These are phyloP conservation scores for Oxycera nigricornis DNA, from an alignment of 2,888 invertebrate species.

Conservation along the genomic window DNA sequence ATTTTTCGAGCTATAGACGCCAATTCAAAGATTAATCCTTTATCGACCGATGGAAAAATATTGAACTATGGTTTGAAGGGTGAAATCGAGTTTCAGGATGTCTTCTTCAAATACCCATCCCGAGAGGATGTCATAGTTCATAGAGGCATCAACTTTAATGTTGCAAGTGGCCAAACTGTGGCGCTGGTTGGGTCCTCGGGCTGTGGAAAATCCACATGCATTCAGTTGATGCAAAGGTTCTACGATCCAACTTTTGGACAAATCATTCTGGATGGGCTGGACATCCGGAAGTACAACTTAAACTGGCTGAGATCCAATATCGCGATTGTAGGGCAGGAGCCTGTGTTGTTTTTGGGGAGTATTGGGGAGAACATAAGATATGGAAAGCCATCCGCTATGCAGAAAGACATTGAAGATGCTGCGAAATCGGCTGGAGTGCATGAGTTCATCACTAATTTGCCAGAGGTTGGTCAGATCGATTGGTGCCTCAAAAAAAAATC, in stretches of 20 bases:
- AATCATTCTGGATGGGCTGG: conserved; percentile 68
- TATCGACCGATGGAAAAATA: conserved; percentile 70
- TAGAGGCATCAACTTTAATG: conserved; percentile 70
- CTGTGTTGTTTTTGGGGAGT: conserved; percentile 81
- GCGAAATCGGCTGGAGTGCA: conserved; percentile 79
- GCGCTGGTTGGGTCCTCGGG: conserved; percentile 79
- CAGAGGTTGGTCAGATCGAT: conserved; percentile 71
- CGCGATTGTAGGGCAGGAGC: conserved; percentile 89
- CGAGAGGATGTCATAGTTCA: conserved; percentile 75
- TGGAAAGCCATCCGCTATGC: conserved; percentile 73
- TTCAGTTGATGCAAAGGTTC: conserved; percentile 78
- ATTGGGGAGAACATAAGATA: conserved; percentile 75
- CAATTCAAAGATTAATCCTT: conserved; percentile 74
- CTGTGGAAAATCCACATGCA: conserved; percentile 82
- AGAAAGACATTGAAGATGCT: conserved; percentile 74
- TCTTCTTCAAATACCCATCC: conserved; percentile 81
- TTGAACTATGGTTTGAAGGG: conserved; percentile 68
- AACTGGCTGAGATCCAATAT: conserved; percentile 78
- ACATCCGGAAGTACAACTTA: conserved; percentile 75
- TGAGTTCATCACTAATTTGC: conserved; percentile 75
- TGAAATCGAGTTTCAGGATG: conserved; percentile 72
- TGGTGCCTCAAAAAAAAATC: too few species aligned
- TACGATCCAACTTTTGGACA: conserved; percentile 71
- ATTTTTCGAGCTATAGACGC: conserved; percentile 80
- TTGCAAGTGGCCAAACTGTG: conserved; percentile 73